These are phyloP conservation scores for Tor tambroides DNA, from an alignment of 2,113 vertebrate genomes.

Conservation along the genomic window DNA sequence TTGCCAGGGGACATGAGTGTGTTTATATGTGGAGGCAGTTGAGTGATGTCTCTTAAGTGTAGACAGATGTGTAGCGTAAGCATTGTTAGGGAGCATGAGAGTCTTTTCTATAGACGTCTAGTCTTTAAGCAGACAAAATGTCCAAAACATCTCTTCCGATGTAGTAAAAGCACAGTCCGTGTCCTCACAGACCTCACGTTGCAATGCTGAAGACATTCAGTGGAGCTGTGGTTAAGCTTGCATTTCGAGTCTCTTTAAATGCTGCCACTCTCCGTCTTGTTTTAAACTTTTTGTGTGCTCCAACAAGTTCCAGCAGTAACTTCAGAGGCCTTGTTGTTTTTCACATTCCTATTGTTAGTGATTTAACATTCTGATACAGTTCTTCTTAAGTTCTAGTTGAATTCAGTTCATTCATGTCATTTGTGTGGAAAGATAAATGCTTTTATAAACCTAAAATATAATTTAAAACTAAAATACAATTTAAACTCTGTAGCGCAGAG, in stretches of 20 bases:
- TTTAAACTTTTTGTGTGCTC: neutral
- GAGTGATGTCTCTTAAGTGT: conserved; percentile 62
- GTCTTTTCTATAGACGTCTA: conserved; percentile 47
- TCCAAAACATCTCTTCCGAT: conserved; percentile 37
- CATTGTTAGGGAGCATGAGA: conserved; percentile 53
- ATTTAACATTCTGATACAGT: neutral
- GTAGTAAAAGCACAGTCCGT: neutral
- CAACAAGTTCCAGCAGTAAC: neutral
- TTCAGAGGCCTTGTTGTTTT: neutral
- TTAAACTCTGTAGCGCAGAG: neutral
- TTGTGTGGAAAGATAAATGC: too few species aligned
- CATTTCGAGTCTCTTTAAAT: conserved; percentile 18
- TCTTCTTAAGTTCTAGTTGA: neutral
- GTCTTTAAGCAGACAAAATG: conserved; percentile 44
- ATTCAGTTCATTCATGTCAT: neutral
- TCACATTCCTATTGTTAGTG: conserved; percentile 10
- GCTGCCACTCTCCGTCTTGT: neutral
- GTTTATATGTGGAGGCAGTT: conserved; percentile 63
- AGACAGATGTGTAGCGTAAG: conserved; percentile 64
- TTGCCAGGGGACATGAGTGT: conserved; percentile 59
- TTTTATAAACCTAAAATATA: too few species aligned
- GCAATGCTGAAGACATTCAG: conserved; percentile 21
- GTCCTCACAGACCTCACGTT: neutral
- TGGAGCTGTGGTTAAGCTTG: neutral
- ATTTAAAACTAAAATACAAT: neutral